phyloP scores from a whole-genome alignment of 1,140 invertebrate genomes.

The Planococcus citri region DNA sequence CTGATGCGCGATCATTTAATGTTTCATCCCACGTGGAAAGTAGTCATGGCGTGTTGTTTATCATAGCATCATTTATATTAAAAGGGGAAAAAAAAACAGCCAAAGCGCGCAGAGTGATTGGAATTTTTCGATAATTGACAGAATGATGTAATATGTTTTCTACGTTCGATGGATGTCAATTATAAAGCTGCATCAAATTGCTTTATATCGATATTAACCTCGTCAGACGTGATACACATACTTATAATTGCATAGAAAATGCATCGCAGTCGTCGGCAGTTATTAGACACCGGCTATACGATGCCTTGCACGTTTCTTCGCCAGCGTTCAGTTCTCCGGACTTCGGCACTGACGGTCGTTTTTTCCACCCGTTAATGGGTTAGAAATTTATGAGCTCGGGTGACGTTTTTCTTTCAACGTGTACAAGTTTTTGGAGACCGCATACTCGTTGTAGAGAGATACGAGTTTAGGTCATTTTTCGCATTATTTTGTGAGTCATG shows the following conservation, averaged over 20 bases:
- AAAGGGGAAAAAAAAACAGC: not conserved
- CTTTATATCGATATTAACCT: not conserved
- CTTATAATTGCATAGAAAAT: not conserved
- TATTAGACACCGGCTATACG: not conserved
- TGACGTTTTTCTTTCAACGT: too few species aligned
- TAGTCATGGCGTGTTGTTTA: not conserved
- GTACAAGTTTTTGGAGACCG: too few species aligned
- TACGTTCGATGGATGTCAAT: slow-evolving; percentile 1
- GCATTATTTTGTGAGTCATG: too few species aligned
- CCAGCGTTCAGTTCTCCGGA: too few species aligned
- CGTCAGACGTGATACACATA: slow-evolving; percentile 2
- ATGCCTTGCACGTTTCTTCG: too few species aligned
- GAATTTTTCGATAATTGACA: slow-evolving; percentile 7
- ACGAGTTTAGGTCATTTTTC: too few species aligned
- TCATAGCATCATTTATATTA: not conserved
- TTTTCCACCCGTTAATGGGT: too few species aligned
- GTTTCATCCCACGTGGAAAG: not conserved
- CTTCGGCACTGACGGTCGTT: too few species aligned
- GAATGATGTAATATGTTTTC: slow-evolving; percentile 1
- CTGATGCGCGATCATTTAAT: not conserved
- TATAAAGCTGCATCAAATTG: not conserved
- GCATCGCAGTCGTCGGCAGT: too few species aligned
- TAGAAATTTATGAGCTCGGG: too few species aligned
- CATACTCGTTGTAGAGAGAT: too few species aligned
- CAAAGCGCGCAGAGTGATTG: not conserved